These are phyloP conservation scores for Periophthalmus modestus DNA, from an alignment of 2,113 vertebrate genomes.

Conservation along the genomic window DNA sequence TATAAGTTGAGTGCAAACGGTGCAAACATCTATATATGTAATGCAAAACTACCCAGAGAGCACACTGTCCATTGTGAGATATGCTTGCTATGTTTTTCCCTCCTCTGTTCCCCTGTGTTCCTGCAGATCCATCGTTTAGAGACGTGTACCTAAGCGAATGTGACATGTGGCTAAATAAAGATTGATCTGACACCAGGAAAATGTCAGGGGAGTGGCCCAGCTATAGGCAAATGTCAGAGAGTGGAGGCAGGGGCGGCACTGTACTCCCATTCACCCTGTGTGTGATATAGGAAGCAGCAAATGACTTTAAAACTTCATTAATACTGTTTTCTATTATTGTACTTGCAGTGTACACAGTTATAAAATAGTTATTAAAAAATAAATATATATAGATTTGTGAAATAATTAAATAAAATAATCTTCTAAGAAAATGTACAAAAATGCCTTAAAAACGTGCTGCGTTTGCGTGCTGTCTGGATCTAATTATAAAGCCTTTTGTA, in stretches of 20 bases:
- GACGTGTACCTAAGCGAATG: slow-evolving; percentile 71
- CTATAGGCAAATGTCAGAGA: slow-evolving; percentile 75
- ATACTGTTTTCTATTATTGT: background rate
- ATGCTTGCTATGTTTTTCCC: slow-evolving; percentile 38
- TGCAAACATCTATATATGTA: too few species aligned
- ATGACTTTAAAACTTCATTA: background rate
- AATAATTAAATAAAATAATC: too few species aligned
- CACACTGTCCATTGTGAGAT: background rate
- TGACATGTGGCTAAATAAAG: slow-evolving; percentile 77
- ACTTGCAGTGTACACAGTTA: too few species aligned
- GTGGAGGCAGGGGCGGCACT: slow-evolving; percentile 39
- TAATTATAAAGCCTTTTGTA: too few species aligned
- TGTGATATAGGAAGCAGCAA: slow-evolving; percentile 1
- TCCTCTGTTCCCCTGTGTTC: slow-evolving; percentile 22
- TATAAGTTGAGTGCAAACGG: too few species aligned
- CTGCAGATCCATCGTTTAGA: slow-evolving; percentile 58
- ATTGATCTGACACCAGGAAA: slow-evolving; percentile 81
- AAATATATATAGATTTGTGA: too few species aligned
- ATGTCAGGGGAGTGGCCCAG: slow-evolving; percentile 74
- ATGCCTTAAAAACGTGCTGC: too few species aligned
- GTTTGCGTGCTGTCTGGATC: too few species aligned
- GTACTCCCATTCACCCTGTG: slow-evolving; percentile 18
- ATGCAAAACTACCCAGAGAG: background rate
- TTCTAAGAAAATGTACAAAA: too few species aligned
- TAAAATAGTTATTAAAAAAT: too few species aligned